Conservation (phyloP, 1,140 invertebrate genomes). For the Chrysomallon squamiferum region DNA sequence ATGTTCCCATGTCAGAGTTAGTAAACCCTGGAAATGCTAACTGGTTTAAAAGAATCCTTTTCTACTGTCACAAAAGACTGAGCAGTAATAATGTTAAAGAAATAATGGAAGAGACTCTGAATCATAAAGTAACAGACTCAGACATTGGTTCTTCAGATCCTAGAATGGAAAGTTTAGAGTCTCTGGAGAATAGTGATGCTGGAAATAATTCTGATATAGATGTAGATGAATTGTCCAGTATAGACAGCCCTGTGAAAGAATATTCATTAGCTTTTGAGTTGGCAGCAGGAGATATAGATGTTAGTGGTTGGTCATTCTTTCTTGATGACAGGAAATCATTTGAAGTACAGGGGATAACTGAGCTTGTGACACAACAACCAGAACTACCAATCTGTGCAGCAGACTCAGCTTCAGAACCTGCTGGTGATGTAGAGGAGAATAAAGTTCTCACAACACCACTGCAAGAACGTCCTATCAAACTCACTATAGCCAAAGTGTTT, state of each 20-base stretch:
- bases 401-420: not conserved
- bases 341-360: constrained; percentile 46
- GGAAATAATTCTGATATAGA: constrained; percentile 20
- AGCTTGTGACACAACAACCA: constrained; percentile 25
- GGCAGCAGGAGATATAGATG: constrained; percentile 48
- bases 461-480: constrained; percentile 47
- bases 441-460: constrained; percentile 50
- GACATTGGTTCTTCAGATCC: constrained; percentile 10
- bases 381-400: constrained; percentile 5
- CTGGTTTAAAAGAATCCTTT: constrained; percentile 51
- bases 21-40: constrained; percentile 26
- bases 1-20: constrained; percentile 13
- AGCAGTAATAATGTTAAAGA: constrained; percentile 46
- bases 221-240: constrained; percentile 26
- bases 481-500: constrained; percentile 49
- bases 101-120: constrained; percentile 33
- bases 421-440: constrained; percentile 24
- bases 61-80: constrained; percentile 50
- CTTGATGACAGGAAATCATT: constrained; percentile 47
- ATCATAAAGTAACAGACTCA: constrained; percentile 19
- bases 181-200: constrained; percentile 27
- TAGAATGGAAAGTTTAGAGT: constrained; percentile 16
- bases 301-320: constrained; percentile 55
- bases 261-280: constrained; percentile 51
- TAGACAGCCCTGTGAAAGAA: constrained; percentile 45